Percentiles rank a stretch among this genome's conserved stretches.
phyloP scores from a whole-genome alignment of 1,140 invertebrate species.

The Camponotus pennsylvanicus region DNA sequence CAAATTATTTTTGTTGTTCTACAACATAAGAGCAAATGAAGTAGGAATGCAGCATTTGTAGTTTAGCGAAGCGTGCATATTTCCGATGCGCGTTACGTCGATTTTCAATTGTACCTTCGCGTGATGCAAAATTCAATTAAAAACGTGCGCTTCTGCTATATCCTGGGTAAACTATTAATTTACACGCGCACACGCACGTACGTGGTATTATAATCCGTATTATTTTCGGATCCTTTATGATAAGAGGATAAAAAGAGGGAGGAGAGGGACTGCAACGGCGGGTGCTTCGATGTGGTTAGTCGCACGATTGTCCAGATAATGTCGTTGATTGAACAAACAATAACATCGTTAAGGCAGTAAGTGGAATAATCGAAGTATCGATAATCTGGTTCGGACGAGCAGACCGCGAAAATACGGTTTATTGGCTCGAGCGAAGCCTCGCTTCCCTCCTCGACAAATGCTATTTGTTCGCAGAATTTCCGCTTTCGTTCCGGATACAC shows the following conservation, averaged over 20 bases:
- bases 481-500: conserved; percentile 23
- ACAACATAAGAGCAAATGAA: background rate
- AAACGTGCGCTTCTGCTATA: background rate
- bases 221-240: conserved; percentile 10
- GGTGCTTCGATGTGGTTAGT: conserved; percentile 36
- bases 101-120: conserved; percentile 41
- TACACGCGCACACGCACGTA: background rate
- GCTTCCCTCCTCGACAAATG: conserved; percentile 53
- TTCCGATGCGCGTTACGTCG: conserved; percentile 29
- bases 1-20: conserved; percentile 4
- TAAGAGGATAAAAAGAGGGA: background rate
- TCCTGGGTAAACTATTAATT: background rate
- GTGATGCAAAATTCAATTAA: conserved; percentile 18
- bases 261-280: background rate
- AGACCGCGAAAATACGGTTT: conserved; percentile 66
- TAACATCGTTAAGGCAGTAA: conserved; percentile 71
- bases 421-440: conserved; percentile 50
- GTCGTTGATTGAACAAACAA: conserved; percentile 68
- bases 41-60: background rate
- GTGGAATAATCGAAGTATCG: conserved; percentile 67
- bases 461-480: conserved; percentile 64
- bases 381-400: conserved; percentile 67
- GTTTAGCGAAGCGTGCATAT: background rate
- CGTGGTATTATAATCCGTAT: background rate
- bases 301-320: conserved; percentile 62